Evolutionary conservation across 2,797 vertebrate species (phyloP), one percentile per base, ranked within the genome.

Genomic region (Poeciliopsis turneri): DNA sequence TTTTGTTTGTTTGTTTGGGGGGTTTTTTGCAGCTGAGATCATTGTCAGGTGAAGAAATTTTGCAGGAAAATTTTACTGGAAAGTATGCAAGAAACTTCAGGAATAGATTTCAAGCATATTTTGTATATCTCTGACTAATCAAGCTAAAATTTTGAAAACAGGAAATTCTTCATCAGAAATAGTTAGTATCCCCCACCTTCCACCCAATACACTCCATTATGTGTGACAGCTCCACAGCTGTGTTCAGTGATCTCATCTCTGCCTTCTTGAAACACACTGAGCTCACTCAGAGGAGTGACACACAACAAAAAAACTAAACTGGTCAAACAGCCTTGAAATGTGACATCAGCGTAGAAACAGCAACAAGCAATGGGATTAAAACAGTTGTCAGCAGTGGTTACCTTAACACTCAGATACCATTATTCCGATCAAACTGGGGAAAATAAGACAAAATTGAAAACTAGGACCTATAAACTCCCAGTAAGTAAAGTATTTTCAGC

Each of bases 181-280:
- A 47, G 51, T 30, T 10, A 36, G 71, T 76, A 39, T 49, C 55
- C 70, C 55, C 10, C 11, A 1, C 20, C 30, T 49, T 76, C 61
- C 74, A 10, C 15, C 28, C 55, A 73, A 49, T 46, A 76, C 25
- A 49, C 73, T 78, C 84, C 33, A 36, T 75, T 45, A 28, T 61
- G 46, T 57, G 81, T 79, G 88, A 83, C 88, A 83, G 86, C 80
- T 57, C 45, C 16, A n/a, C 82, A 28, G 73, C 84, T 49, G 77
- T 87, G 75, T 85, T 92, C 82, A 81, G 61, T 89, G 88, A 91
- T 82, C 85, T 92, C 90, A 89, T 83, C 81, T 78, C 45, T 43
- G 73, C 74, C 28, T 46, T 77, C 72, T 87, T 78, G 79, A 83
- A 81, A 79, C 70, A 74, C 64, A 28, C 76, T 11, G 59, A 83